These are phyloP conservation scores for Lasioglossum baleicum DNA, from an alignment of 1,140 invertebrate species.

Conservation along the genomic window DNA sequence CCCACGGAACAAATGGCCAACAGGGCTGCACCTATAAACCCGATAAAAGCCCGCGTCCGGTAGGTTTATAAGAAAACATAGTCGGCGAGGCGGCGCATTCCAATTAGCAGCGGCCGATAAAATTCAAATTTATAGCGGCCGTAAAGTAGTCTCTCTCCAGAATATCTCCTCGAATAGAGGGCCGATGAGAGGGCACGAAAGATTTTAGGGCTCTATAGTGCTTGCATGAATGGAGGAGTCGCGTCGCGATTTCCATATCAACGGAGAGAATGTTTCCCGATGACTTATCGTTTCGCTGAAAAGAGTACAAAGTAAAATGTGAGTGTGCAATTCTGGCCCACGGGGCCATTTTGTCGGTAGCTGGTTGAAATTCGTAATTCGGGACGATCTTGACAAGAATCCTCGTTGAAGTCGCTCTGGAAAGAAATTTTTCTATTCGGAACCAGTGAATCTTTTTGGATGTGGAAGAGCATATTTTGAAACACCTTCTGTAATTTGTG, in stretches of 20 bases:
- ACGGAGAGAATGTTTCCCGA: conserved; percentile 65
- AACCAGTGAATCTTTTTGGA: no score
- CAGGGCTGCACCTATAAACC: background rate
- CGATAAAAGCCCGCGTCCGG: background rate
- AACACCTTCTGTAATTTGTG: no score
- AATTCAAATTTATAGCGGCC: conserved; percentile 55
- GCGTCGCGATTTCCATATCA: conserved; percentile 60
- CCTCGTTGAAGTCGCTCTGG: no score
- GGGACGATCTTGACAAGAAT: no score
- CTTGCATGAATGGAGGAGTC: conserved; percentile 40
- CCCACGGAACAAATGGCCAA: no score
- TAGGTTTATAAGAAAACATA: conserved; percentile 36
- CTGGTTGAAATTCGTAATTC: no score
- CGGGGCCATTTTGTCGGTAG: conserved; percentile 9
- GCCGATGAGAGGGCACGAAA: conserved; percentile 6
- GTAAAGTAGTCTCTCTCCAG: conserved; percentile 29
- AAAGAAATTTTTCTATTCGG: no score
- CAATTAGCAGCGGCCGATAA: conserved; percentile 44
- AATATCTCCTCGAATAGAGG: conserved; percentile 29
- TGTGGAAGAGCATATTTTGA: no score
- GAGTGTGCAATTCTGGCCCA: background rate
- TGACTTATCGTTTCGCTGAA: conserved; percentile 32
- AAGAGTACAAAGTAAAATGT: background rate
- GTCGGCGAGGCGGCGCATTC: background rate
- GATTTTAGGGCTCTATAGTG: conserved; percentile 49